Percentiles rank a stretch among this genome's conserved stretches.
Evolutionary conservation across 2,113 vertebrate species (phyloP).

Genomic region (Larimichthys polyactis): DNA sequence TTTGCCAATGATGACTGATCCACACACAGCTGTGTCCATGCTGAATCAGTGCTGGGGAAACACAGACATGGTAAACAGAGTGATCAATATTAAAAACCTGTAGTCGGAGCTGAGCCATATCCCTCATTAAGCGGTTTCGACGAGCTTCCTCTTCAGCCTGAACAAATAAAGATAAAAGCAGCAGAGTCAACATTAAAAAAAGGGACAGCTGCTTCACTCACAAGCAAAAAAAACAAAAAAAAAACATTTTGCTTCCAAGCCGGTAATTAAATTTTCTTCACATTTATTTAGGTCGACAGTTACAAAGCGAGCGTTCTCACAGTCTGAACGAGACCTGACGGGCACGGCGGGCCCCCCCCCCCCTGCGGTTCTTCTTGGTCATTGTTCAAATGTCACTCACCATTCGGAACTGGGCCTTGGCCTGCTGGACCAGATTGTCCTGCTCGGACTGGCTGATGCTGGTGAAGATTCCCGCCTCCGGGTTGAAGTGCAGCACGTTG

Average conservation of each 20-base stretch:
- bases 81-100: constrained; percentile 85
- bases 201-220: neutral
- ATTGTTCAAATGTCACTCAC: constrained; percentile 81
- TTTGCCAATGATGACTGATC: neutral
- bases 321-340: neutral
- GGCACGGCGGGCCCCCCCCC: neutral
- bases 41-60: neutral
- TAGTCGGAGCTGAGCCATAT: constrained; percentile 97
- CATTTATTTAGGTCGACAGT: constrained; percentile 5
- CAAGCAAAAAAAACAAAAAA: neutral
- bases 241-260: neutral
- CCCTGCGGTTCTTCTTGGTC: neutral
- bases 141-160: constrained; percentile 97
- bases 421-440: constrained; percentile 92
- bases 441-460: constrained; percentile 91
- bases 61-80: constrained; percentile 4
- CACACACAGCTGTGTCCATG: neutral
- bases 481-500: constrained; percentile 95
- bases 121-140: constrained; percentile 94
- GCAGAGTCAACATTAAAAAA: neutral
- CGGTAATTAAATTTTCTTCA: neutral
- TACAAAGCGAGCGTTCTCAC: neutral
- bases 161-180: neutral
- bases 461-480: constrained; percentile 95
- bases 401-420: constrained; percentile 97